Percentiles rank a stretch among this genome's conserved stretches.
phyloP scores from a whole-genome alignment of 30 jellyfish, hydroid and myxozoan genomes.

The Hydractinia symbiolongicarpus region DNA sequence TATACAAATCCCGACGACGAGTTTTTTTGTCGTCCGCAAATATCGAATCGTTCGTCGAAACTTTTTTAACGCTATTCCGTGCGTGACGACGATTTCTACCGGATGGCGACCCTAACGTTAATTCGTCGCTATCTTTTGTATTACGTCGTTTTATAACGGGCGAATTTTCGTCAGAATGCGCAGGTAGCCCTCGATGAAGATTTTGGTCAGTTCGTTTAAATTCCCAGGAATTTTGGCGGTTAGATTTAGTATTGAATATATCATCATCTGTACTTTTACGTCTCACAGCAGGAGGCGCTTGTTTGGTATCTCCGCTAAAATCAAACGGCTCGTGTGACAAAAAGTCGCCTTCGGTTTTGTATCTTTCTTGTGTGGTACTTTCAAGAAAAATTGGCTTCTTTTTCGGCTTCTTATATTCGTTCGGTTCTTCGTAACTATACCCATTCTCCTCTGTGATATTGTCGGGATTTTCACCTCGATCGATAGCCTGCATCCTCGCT shows the following conservation, averaged over 20 bases:
- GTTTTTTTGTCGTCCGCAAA: background rate
- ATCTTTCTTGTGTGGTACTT: background rate
- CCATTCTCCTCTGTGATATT: background rate
- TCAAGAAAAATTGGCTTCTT: slow-evolving; percentile 67
- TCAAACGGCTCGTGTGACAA: slow-evolving; percentile 54
- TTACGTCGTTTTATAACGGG: slow-evolving; percentile 35
- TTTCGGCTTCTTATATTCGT: slow-evolving; percentile 11
- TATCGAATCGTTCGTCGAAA: background rate
- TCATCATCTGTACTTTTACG: slow-evolving; percentile 3
- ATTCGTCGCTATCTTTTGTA: slow-evolving; percentile 27
- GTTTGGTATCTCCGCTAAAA: slow-evolving; percentile 22
- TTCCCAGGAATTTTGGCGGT: slow-evolving; percentile 30
- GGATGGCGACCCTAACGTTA: background rate
- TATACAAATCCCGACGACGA: slow-evolving; percentile 12
- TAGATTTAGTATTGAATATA: slow-evolving; percentile 11
- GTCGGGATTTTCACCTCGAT: slow-evolving; percentile 40
- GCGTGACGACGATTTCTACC: slow-evolving; percentile 6
- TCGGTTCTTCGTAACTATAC: background rate
- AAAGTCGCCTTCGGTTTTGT: slow-evolving; percentile 5
- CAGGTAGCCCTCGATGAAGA: slow-evolving; percentile 66
- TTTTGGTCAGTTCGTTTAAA: slow-evolving; percentile 52
- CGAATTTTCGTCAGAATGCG: slow-evolving; percentile 37
- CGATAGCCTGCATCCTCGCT: slow-evolving; percentile 77
- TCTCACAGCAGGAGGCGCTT: background rate
- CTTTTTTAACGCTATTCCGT: background rate